These are phyloP conservation scores for Platycheirus albimanus DNA, from an alignment of 2,888 invertebrate species.

Conservation along the genomic window DNA sequence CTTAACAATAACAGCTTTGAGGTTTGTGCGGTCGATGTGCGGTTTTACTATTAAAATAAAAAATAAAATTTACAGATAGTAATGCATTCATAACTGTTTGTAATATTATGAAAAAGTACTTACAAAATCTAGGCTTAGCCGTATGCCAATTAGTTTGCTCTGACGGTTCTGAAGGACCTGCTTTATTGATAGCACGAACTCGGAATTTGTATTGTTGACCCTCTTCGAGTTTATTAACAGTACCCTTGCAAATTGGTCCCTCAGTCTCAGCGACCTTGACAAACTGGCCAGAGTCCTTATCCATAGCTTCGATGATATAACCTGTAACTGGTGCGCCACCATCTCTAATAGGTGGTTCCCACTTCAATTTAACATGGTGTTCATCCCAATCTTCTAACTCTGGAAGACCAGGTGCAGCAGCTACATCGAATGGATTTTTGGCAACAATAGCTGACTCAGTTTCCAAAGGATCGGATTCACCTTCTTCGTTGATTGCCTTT, in stretches of 20 bases:
- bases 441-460: conserved; percentile 94
- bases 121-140: conserved; percentile 93
- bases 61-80: neutral
- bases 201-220: conserved; percentile 98
- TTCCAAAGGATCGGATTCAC: conserved; percentile 97
- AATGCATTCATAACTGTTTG: neutral
- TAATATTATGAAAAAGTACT: conserved; percentile 82
- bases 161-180: conserved; percentile 95
- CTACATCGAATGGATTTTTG: conserved; percentile 98
- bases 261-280: conserved; percentile 93
- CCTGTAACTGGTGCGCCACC: conserved; percentile 97
- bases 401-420: conserved; percentile 94
- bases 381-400: conserved; percentile 96
- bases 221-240: conserved; percentile 94
- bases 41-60: conserved; percentile 90
- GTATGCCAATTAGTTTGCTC: conserved; percentile 96
- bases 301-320: conserved; percentile 96
- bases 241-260: conserved; percentile 92
- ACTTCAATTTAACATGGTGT: conserved; percentile 93
- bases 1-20: conserved; percentile 92
- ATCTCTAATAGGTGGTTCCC: conserved; percentile 94
- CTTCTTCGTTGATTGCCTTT: conserved; percentile 97
- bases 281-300: conserved; percentile 92
- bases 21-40: conserved; percentile 94
- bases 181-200: conserved; percentile 96